Conservation (phyloP, 1,140 invertebrate genomes). For the Stegodyphus dumicola region DNA sequence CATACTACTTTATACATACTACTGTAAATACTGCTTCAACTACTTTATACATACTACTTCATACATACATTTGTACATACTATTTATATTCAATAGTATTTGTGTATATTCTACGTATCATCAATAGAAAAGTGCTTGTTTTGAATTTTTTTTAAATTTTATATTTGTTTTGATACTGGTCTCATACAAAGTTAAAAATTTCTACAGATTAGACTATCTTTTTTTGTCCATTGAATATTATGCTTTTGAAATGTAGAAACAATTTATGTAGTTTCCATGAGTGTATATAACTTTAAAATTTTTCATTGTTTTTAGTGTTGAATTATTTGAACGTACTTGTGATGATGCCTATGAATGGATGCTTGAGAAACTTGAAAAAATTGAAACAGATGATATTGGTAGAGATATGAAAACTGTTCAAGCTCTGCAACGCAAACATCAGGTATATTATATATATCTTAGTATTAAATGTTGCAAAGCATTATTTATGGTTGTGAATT, state of each 20-base stretch:
- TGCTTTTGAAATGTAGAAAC: neutral
- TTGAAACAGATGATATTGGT: conserved; percentile 79
- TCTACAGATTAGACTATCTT: neutral
- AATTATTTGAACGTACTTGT: conserved; percentile 92
- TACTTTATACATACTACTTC: too few species aligned
- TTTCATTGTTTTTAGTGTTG: conserved; percentile 76
- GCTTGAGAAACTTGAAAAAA: conserved; percentile 84
- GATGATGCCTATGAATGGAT: conserved; percentile 95
- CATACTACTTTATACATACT: conserved; percentile 57
- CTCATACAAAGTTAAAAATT: too few species aligned
- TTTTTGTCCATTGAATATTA: neutral
- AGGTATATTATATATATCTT: conserved; percentile 35
- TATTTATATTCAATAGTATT: too few species aligned
- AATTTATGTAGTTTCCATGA: too few species aligned
- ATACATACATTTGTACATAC: too few species aligned
- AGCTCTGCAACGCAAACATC: conserved; percentile 87
- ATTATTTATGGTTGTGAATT: too few species aligned
- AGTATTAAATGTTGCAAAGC: too few species aligned
- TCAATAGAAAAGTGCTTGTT: too few species aligned
- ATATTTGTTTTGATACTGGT: too few species aligned
- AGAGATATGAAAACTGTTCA: conserved; percentile 91
- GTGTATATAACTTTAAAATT: neutral
- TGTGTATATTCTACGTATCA: too few species aligned
- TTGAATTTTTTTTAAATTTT: too few species aligned
- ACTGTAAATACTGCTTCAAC: neutral